Conservation (phyloP, 1,140 invertebrate genomes). For the Drosophila takahashii region DNA sequence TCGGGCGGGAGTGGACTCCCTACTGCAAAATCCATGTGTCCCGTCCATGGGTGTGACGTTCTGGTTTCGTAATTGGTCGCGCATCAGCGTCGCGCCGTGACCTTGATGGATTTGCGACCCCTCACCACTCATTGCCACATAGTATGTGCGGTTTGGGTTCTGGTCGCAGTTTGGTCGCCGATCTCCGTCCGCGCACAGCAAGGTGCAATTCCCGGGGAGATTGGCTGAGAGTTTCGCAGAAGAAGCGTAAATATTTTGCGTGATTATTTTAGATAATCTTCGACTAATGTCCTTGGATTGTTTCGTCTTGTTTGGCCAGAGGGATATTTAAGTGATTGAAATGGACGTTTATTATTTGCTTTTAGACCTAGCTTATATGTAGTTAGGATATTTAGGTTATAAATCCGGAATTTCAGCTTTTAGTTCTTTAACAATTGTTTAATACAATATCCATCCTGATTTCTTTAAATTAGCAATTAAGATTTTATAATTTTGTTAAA, state of each 20-base stretch:
- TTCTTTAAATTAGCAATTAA: no score
- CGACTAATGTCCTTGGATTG: constrained; percentile 73
- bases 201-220: constrained; percentile 68
- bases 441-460: no score
- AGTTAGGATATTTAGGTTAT: no score
- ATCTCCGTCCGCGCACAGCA: constrained; percentile 71
- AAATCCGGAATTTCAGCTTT: no score
- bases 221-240: constrained; percentile 67
- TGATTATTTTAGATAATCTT: constrained; percentile 84
- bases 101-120: constrained; percentile 45
- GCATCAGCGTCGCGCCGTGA: constrained; percentile 49
- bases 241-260: constrained; percentile 80
- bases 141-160: constrained; percentile 75
- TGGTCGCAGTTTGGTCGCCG: constrained; percentile 80
- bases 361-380: background rate
- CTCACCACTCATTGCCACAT: constrained; percentile 26
- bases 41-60: constrained; percentile 60
- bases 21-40: constrained; percentile 68
- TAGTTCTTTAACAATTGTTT: no score
- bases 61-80: constrained; percentile 75
- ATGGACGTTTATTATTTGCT: background rate
- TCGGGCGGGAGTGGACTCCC: constrained; percentile 54
- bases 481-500: no score
- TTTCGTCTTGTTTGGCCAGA: constrained; percentile 20
- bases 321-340: background rate